These are phyloP conservation scores for Ardeotis arabs DNA, from an alignment of 2,113 vertebrate genomes.

Conservation along the genomic window DNA sequence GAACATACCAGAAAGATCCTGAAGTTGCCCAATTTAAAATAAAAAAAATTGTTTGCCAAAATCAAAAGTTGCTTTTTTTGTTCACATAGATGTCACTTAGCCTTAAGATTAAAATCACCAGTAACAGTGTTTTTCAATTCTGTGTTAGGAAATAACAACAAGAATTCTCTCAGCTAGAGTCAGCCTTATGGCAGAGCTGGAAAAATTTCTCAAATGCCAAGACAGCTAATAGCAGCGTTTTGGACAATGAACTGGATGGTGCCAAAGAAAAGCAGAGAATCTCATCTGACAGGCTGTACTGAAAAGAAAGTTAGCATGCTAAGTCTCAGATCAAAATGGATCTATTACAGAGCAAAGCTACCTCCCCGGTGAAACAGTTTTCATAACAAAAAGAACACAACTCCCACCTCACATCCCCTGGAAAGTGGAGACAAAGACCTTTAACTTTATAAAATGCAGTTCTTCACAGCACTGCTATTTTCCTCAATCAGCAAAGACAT, in stretches of 20 bases:
- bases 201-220: slow-evolving; percentile 25
- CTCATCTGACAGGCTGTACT: background rate
- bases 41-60: background rate
- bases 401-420: background rate
- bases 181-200: background rate
- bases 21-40: background rate
- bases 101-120: background rate
- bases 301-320: background rate
- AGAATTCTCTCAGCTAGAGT: background rate
- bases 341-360: background rate
- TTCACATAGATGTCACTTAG: background rate
- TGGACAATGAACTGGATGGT: background rate
- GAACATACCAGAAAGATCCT: background rate
- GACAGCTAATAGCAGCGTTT: background rate
- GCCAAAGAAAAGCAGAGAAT: background rate
- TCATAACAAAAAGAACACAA: background rate
- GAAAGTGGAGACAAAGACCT: background rate
- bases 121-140: background rate
- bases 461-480: background rate
- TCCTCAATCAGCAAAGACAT: background rate
- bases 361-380: background rate
- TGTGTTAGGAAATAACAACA: background rate
- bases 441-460: background rate
- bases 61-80: background rate
- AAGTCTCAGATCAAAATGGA: background rate